Percentiles rank a stretch among this genome's conserved stretches.
Conservation (phyloP, 35 echinoderm and acorn worm genomes). For the Ptychodera flava region DNA sequence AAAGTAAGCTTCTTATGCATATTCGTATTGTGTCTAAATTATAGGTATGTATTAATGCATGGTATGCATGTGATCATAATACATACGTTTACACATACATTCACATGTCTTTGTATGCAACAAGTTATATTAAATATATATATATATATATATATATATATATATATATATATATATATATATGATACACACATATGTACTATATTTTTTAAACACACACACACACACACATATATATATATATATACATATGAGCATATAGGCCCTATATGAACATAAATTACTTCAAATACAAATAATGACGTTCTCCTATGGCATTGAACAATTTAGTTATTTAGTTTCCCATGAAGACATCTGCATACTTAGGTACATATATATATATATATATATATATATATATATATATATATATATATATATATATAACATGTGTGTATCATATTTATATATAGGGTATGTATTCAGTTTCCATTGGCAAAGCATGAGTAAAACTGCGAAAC, state of each 20-base stretch:
- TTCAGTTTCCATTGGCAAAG: too few relatives aligned
- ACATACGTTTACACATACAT: background rate
- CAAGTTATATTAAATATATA: background rate
- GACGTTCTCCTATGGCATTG: too few relatives aligned
- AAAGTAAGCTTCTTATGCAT: too few relatives aligned
- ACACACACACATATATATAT: background rate
- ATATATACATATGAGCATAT: conserved; percentile 2
- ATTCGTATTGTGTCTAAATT: too few relatives aligned
- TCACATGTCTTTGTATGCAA: background rate
- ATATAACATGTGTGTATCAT: too few relatives aligned
- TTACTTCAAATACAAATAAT: too few relatives aligned
- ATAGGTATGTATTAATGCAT: too few relatives aligned
- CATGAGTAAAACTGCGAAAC: too few relatives aligned
- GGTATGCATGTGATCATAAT: too few relatives aligned
- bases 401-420: background rate
- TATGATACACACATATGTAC: background rate
- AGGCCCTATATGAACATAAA: too few relatives aligned
- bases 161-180: background rate
- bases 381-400: conserved; percentile 3
- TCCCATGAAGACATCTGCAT: background rate
- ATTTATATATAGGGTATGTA: too few relatives aligned
- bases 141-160: background rate
- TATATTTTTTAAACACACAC: background rate
- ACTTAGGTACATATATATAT: background rate
- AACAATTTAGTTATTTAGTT: too few relatives aligned